These are phyloP conservation scores for Prosapia bicincta DNA, from an alignment of 2,888 invertebrate genomes.

Conservation along the genomic window DNA sequence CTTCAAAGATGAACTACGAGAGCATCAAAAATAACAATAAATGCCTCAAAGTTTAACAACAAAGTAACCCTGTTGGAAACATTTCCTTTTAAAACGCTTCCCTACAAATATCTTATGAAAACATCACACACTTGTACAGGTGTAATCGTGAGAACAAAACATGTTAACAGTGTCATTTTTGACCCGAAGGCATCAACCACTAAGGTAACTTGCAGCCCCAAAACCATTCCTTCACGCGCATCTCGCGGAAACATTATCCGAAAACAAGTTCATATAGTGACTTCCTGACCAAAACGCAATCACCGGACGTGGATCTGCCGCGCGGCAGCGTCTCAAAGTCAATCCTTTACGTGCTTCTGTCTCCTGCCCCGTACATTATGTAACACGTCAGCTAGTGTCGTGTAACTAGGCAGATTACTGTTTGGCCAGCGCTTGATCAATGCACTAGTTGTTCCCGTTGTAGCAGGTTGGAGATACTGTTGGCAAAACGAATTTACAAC, in stretches of 20 bases:
- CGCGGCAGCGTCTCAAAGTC: neutral
- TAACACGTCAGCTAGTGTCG: neutral
- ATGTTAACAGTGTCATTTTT: neutral
- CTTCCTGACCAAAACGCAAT: neutral
- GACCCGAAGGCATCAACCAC: neutral
- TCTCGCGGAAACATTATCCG: neutral
- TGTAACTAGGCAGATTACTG: neutral
- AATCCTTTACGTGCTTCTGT: neutral
- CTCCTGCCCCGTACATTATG: neutral
- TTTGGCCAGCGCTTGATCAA: too few species aligned
- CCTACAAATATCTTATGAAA: too few species aligned
- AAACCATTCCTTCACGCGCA: neutral
- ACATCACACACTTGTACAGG: too few species aligned
- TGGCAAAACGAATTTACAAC: too few species aligned
- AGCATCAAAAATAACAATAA: too few species aligned
- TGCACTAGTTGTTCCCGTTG: too few species aligned
- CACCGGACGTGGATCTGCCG: neutral
- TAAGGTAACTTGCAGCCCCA: neutral
- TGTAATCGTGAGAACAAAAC: neutral
- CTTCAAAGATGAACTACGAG: too few species aligned
- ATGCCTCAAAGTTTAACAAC: too few species aligned
- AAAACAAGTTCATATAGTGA: neutral
- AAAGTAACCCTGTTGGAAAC: too few species aligned
- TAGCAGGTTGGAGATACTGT: too few species aligned
- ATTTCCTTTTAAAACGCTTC: too few species aligned